Evolutionary conservation across 2,113 vertebrate species (phyloP).

Genomic region (Rhipidura dahli): DNA sequence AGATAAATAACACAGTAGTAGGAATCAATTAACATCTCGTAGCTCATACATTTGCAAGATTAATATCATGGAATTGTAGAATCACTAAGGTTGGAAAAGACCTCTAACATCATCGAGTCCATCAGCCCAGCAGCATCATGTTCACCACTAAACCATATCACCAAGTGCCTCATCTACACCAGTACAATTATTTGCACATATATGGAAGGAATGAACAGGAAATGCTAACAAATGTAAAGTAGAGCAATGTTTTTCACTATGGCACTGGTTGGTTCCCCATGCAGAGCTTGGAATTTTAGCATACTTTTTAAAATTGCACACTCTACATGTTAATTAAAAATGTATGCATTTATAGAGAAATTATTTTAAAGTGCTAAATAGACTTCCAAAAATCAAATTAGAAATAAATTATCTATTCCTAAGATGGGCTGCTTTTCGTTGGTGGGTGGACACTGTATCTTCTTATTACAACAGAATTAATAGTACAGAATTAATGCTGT

Average conservation of each 20-base stretch:
- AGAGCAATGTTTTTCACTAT: neutral
- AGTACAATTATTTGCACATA: neutral
- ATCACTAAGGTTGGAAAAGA: neutral
- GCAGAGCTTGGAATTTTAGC: neutral
- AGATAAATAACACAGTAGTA: neutral
- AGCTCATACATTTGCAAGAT: neutral
- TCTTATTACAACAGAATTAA: neutral
- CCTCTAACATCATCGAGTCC: too few species aligned
- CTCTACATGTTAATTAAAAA: neutral
- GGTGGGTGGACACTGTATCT: neutral
- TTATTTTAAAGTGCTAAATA: neutral
- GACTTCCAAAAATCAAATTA: neutral
- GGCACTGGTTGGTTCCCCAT: neutral
- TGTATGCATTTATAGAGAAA: neutral
- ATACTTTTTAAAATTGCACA: neutral
- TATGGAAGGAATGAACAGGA: neutral
- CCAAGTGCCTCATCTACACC: neutral
- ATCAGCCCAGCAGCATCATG: neutral
- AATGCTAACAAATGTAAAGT: neutral
- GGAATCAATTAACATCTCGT: neutral
- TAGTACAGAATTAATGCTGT: neutral
- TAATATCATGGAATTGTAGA: neutral
- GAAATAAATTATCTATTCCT: neutral
- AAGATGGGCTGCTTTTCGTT: neutral
- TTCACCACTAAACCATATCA: neutral